Percentiles rank a stretch among this genome's conserved stretches.
Evolutionary conservation across 2,797 vertebrate genomes (phyloP).

Genomic region (Cyprinella venusta): DNA sequence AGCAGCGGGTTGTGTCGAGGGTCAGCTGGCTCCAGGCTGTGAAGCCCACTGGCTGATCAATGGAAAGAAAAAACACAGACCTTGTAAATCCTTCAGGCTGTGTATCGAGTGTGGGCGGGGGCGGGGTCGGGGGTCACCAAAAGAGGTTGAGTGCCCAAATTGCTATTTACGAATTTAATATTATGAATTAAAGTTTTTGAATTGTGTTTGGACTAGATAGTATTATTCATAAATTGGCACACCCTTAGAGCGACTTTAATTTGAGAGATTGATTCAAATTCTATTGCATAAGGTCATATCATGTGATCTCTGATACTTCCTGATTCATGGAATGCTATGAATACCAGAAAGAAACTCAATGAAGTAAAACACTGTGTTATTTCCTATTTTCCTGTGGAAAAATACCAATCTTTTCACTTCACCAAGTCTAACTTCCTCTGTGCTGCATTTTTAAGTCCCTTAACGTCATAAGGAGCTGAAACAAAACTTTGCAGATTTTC

Average conservation of each 20-base stretch:
- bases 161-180: constrained; percentile 47
- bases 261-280: no score
- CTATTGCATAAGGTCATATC: not conserved
- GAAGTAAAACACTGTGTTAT: constrained; percentile 23
- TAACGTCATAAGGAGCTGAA: constrained; percentile 18
- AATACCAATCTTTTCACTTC: not conserved
- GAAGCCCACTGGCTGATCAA: constrained; percentile 45
- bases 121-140: constrained; percentile 25
- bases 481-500: constrained; percentile 39
- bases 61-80: constrained; percentile 35
- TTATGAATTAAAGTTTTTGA: constrained; percentile 21
- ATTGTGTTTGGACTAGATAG: constrained; percentile 26
- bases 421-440: constrained; percentile 1
- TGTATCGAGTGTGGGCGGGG: constrained; percentile 47
- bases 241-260: no score
- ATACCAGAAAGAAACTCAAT: not conserved
- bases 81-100: constrained; percentile 53
- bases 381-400: not conserved
- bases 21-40: constrained; percentile 34
- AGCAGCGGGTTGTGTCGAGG: constrained; percentile 37
- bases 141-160: constrained; percentile 37
- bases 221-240: not conserved
- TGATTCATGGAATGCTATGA: constrained; percentile 30
- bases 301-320: constrained; percentile 31
- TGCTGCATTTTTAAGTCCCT: constrained; percentile 41